These are phyloP conservation scores for Scarus forsteni DNA, from an alignment of 2,797 vertebrate genomes.

Conservation along the genomic window DNA sequence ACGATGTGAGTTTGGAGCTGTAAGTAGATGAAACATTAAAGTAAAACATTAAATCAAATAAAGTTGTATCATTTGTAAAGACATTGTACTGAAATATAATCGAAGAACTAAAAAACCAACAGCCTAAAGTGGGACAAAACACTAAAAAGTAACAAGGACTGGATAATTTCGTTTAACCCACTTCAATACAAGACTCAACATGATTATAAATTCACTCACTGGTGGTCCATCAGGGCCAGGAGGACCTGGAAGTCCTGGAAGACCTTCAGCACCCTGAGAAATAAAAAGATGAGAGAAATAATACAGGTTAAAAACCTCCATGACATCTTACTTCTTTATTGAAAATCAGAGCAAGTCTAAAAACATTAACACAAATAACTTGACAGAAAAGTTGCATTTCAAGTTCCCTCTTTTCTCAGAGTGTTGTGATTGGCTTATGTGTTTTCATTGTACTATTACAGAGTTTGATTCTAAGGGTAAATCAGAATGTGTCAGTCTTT, in stretches of 20 bases:
- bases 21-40: no score
- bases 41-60: no score
- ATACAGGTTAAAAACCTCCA: slow-evolving; percentile 1
- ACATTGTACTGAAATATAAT: no score
- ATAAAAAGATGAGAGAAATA: neutral
- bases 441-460: neutral
- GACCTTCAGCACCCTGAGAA: slow-evolving; percentile 91
- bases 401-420: neutral
- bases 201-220: slow-evolving; percentile 82
- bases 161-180: no score
- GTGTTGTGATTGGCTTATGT: neutral
- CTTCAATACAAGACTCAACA: no score
- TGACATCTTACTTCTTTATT: slow-evolving; percentile 2
- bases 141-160: no score
- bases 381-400: neutral
- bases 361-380: neutral
- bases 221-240: slow-evolving; percentile 91
- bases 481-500: no score
- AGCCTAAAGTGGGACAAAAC: no score
- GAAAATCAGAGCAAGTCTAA: neutral
- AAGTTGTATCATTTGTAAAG: no score
- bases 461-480: neutral
- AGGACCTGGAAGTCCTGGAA: slow-evolving; percentile 90
- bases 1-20: no score
- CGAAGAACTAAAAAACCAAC: no score